Evolutionary conservation across 1,140 invertebrate species (phyloP).

Genomic region (Caenorhabditis briggsae): DNA sequence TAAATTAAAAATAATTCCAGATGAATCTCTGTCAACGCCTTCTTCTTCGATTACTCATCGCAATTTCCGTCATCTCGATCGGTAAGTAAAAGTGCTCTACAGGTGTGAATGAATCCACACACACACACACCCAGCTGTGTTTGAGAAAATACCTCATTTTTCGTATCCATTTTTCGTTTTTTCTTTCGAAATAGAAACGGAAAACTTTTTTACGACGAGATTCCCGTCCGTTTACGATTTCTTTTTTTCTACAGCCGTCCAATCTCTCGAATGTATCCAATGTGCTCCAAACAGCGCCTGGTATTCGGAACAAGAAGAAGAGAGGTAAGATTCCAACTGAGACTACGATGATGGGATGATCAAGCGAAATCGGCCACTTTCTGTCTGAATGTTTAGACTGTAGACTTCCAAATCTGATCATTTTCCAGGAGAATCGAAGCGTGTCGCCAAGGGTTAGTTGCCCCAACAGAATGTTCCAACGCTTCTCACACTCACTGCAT

Average conservation of each 20-base stretch:
- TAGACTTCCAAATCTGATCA: background rate
- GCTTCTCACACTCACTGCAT: slow-evolving; percentile 56
- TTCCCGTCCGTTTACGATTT: slow-evolving; percentile 3
- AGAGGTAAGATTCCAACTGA: background rate
- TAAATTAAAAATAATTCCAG: background rate
- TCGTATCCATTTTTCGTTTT: background rate
- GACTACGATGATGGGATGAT: background rate
- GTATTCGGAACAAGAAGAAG: slow-evolving; percentile 57
- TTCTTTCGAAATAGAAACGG: background rate
- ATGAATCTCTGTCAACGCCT: background rate
- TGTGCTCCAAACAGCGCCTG: slow-evolving; percentile 43
- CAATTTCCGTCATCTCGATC: background rate
- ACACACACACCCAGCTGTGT: slow-evolving; percentile 4
- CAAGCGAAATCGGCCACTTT: background rate
- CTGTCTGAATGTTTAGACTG: too few species aligned
- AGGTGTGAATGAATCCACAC: background rate
- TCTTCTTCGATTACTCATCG: slow-evolving; percentile 32
- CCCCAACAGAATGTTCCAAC: slow-evolving; percentile 33
- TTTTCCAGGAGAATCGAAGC: slow-evolving; percentile 38
- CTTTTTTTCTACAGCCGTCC: slow-evolving; percentile 17
- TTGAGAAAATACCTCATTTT: background rate
- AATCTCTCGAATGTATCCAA: slow-evolving; percentile 51
- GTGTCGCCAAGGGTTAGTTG: slow-evolving; percentile 15
- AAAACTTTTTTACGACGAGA: slow-evolving; percentile 13
- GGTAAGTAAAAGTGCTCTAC: background rate